These are phyloP conservation scores for Pachyrhynchus sulphureomaculatus DNA, from an alignment of 1,140 invertebrate genomes.

Conservation along the genomic window DNA sequence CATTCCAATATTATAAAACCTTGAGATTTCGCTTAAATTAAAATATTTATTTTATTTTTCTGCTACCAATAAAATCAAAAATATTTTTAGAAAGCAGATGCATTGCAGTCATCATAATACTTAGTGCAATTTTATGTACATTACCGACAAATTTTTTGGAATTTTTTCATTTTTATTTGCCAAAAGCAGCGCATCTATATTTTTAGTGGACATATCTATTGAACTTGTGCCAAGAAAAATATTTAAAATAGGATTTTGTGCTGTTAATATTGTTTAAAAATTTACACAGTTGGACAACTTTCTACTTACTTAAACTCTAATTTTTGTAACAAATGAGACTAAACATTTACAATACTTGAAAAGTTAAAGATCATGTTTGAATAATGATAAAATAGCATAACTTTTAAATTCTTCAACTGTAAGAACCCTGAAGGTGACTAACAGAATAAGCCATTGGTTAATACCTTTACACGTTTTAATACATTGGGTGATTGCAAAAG, in stretches of 20 bases:
- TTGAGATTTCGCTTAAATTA: neutral
- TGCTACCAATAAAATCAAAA: neutral
- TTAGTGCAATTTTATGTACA: slow-evolving; percentile 4
- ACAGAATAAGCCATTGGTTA: no score
- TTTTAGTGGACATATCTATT: slow-evolving; percentile 16
- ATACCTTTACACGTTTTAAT: no score
- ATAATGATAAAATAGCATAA: no score
- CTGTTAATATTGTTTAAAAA: slow-evolving; percentile 1
- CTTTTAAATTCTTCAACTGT: no score
- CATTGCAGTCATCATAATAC: slow-evolving; percentile 4
- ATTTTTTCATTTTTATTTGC: slow-evolving; percentile 17
- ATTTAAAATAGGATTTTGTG: slow-evolving; percentile 7
- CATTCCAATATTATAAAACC: no score
- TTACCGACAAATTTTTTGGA: neutral
- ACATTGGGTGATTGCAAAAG: no score
- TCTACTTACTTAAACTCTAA: neutral
- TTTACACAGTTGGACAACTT: neutral
- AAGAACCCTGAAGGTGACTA: no score
- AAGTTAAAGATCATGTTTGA: no score
- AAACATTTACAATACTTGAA: no score
- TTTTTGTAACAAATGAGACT: no score
- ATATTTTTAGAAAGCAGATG: slow-evolving; percentile 8
- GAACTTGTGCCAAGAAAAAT: slow-evolving; percentile 23
- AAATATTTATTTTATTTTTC: neutral
- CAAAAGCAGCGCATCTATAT: slow-evolving; percentile 13